Conservation (phyloP, 2,113 vertebrate genomes). For the Pachyramphus minor region DNA sequence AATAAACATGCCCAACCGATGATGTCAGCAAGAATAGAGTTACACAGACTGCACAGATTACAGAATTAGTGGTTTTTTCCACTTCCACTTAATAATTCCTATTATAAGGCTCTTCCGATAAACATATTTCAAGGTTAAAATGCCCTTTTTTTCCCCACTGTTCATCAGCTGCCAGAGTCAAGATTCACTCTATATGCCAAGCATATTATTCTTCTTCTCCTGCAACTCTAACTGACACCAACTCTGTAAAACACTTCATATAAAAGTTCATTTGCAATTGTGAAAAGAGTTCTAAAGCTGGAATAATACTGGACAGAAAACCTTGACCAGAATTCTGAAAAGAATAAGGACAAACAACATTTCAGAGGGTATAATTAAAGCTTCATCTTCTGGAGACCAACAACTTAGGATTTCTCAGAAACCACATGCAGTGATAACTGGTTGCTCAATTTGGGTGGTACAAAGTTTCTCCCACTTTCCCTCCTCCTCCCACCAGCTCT, state of each 20-base stretch:
- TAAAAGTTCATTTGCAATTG: fast-evolving
- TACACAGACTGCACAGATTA: neutral
- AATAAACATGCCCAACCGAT: neutral
- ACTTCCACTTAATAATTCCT: neutral
- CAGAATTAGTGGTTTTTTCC: neutral
- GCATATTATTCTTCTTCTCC: neutral
- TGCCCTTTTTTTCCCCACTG: neutral
- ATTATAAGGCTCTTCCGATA: neutral
- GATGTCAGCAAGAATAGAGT: neutral
- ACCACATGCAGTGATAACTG: neutral
- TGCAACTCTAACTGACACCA: neutral
- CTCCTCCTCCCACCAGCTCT: neutral
- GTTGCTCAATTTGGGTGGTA: neutral
- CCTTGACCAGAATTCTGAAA: neutral
- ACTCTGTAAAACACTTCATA: neutral
- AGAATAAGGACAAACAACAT: neutral
- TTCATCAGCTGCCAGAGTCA: neutral
- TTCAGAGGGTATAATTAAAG: neutral
- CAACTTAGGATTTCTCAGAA: neutral
- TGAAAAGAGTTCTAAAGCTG: neutral
- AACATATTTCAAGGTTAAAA: neutral
- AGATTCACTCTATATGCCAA: neutral
- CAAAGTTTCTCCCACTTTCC: neutral
- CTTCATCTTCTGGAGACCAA: neutral
- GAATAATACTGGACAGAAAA: neutral